Conservation (phyloP, 2,113 vertebrate species). For the Lepisosteus osseus region DNA sequence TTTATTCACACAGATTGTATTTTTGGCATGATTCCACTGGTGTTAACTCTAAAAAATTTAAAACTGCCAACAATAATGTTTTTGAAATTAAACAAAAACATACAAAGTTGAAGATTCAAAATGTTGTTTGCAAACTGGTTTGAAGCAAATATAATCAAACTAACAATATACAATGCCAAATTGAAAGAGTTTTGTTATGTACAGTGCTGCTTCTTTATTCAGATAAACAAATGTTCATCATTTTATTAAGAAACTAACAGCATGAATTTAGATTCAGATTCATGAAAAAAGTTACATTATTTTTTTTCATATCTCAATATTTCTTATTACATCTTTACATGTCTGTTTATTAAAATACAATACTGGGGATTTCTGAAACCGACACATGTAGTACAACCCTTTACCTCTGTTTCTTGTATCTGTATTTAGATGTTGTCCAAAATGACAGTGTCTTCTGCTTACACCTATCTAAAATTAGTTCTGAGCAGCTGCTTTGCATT, state of each 20-base stretch:
- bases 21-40: conserved; percentile 37
- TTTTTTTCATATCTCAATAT: background rate
- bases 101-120: too few species aligned
- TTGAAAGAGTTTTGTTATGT: too few species aligned
- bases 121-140: too few species aligned
- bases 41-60: conserved; percentile 25
- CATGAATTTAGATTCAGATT: too few species aligned
- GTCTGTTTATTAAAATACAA: background rate
- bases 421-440: background rate
- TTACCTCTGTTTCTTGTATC: conserved; percentile 15
- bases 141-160: too few species aligned
- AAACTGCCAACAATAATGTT: too few species aligned
- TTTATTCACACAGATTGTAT: conserved; percentile 4
- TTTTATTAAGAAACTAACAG: too few species aligned
- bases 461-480: conserved; percentile 29
- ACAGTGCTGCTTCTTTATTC: too few species aligned
- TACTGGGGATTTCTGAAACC: background rate
- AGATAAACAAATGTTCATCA: too few species aligned
- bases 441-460: conserved; percentile 15
- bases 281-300: too few species aligned
- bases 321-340: background rate
- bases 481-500: conserved; percentile 17
- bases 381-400: background rate
- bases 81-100: too few species aligned
- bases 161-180: too few species aligned